These are phyloP conservation scores for Melopsittacus undulatus DNA, from an alignment of 2,797 vertebrate species.

Conservation along the genomic window DNA sequence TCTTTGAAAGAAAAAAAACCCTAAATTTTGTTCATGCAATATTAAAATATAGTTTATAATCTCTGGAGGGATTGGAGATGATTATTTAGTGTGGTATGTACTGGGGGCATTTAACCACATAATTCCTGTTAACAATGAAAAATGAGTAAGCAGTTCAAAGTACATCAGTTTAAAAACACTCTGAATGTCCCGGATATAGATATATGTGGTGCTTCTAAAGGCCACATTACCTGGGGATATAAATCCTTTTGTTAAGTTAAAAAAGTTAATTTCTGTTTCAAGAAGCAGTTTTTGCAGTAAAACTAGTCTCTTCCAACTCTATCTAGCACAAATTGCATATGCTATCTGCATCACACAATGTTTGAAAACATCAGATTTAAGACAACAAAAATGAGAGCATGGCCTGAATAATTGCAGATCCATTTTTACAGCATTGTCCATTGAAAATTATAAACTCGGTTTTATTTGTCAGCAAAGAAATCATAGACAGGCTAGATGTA, in stretches of 20 bases:
- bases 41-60: not conserved
- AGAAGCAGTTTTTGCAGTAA: not conserved
- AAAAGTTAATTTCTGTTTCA: not conserved
- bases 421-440: not conserved
- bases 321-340: not conserved
- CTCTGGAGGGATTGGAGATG: not conserved
- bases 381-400: not conserved
- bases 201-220: not conserved
- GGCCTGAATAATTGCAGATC: not conserved
- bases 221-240: not conserved
- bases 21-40: not conserved
- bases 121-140: not conserved
- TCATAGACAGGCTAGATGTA: not conserved
- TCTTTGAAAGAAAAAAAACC: not conserved
- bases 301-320: not conserved
- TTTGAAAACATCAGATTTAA: not conserved
- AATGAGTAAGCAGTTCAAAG: not conserved
- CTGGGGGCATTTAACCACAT: not conserved
- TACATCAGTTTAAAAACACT: not conserved
- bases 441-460: not conserved
- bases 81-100: constrained; percentile 5
- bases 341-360: not conserved
- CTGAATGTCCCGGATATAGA: not conserved
- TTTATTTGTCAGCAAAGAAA: not conserved
- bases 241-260: not conserved